These are phyloP conservation scores for Leucoraja ocellata DNA, from an alignment of 2,797 vertebrate species.

Conservation along the genomic window DNA sequence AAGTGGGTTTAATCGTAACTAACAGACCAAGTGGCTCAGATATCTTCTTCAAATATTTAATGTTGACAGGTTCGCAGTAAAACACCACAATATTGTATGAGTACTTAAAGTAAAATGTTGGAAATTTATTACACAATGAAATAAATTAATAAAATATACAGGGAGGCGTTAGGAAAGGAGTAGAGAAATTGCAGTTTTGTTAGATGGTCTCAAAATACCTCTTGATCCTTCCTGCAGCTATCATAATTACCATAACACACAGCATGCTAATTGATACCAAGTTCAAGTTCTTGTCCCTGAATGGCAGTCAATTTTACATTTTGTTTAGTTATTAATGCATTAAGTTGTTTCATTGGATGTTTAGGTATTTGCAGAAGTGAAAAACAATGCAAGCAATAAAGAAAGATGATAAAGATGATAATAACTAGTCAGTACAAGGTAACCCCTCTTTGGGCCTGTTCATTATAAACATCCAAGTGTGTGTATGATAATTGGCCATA, in stretches of 20 bases:
- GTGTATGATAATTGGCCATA: not conserved
- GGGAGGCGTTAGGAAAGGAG: no score
- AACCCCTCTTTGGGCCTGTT: not conserved
- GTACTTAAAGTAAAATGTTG: not conserved
- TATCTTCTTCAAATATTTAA: not conserved
- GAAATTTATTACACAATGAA: not conserved
- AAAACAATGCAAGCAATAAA: not conserved
- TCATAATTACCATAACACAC: not conserved
- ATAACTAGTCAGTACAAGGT: not conserved
- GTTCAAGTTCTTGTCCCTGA: not conserved
- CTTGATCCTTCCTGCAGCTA: no score
- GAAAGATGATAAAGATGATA: no score
- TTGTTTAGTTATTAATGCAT: not conserved
- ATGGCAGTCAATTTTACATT: not conserved
- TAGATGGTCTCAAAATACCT: not conserved
- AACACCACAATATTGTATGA: not conserved
- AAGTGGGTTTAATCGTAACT: not conserved
- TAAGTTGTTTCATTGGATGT: not conserved
- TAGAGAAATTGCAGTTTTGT: not conserved
- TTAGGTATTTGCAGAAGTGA: not conserved
- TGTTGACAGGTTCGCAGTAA: not conserved
- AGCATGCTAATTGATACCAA: not conserved
- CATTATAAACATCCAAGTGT: not conserved
- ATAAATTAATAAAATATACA: not conserved
- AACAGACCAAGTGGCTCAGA: not conserved